These are phyloP conservation scores for Anabas testudineus DNA, from an alignment of 2,797 vertebrate genomes.

Conservation along the genomic window DNA sequence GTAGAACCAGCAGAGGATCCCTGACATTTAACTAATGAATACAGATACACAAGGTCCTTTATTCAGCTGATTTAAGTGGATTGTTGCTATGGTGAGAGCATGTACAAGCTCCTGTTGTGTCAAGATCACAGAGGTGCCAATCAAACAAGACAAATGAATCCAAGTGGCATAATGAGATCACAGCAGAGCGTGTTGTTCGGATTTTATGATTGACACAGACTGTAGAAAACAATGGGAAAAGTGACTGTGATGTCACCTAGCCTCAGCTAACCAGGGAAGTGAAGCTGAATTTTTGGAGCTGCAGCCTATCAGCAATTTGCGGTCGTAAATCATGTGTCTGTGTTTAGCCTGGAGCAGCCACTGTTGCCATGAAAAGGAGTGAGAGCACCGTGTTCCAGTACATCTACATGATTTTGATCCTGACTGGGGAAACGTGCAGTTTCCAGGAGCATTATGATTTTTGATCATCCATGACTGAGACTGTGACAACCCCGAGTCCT, in stretches of 20 bases:
- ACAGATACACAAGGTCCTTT: constrained; percentile 29
- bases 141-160: constrained; percentile 50
- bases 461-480: background rate
- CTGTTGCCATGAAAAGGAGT: constrained; percentile 11
- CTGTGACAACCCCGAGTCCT: too few relatives aligned
- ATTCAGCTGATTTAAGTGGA: constrained; percentile 52
- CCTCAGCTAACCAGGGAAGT: background rate
- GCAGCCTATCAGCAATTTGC: constrained; percentile 4
- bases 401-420: background rate
- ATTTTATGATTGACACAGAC: constrained; percentile 26
- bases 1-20: constrained; percentile 52
- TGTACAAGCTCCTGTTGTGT: constrained; percentile 51
- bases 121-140: constrained; percentile 56
- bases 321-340: constrained; percentile 34
- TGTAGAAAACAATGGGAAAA: constrained; percentile 14
- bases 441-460: background rate
- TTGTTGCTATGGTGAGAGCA: constrained; percentile 76
- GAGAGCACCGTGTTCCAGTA: background rate
- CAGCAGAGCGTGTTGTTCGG: constrained; percentile 27
- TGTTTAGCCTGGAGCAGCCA: constrained; percentile 4
- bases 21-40: constrained; percentile 77
- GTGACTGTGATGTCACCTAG: constrained; percentile 1
- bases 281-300: background rate
- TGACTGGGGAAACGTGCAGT: background rate
- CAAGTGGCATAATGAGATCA: constrained; percentile 52